Evolutionary conservation across 2,113 vertebrate species (phyloP).

Genomic region (Oncorhynchus keta): DNA sequence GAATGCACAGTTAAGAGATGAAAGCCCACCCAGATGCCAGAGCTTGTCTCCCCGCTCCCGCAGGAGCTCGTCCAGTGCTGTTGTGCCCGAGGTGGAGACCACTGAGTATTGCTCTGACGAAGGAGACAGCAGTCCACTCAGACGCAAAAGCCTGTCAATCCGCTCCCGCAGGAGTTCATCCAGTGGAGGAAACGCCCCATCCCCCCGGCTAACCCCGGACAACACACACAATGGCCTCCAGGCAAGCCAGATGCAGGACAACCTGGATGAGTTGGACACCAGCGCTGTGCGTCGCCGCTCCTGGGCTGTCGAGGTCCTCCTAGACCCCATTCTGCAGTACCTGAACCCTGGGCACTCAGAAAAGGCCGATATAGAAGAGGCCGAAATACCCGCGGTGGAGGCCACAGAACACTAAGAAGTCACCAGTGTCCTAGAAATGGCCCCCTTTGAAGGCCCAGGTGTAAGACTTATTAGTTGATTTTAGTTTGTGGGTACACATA

Average conservation of each 20-base stretch:
- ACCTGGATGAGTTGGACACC: constrained; percentile 13
- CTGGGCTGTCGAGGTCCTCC: constrained; percentile 60
- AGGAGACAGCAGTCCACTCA: background rate
- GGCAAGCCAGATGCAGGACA: constrained; percentile 41
- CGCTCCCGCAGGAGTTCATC: background rate
- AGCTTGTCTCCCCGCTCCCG: too few species aligned
- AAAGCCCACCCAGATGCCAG: too few species aligned
- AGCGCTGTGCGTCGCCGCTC: constrained; percentile 36
- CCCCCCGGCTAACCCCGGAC: constrained; percentile 12
- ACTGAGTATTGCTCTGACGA: background rate
- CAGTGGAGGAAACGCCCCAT: background rate
- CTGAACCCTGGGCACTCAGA: constrained; percentile 73
- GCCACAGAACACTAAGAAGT: constrained; percentile 20
- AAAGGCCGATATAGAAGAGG: background rate
- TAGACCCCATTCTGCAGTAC: constrained; percentile 65
- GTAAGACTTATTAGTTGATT: constrained; percentile 13
- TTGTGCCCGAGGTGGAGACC: too few species aligned
- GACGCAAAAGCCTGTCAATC: too few species aligned
- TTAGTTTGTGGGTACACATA: background rate
- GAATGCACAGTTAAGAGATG: too few species aligned
- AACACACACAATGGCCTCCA: constrained; percentile 32
- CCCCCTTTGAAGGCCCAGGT: background rate
- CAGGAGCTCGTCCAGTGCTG: too few species aligned
- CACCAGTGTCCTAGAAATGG: background rate
- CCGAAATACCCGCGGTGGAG: background rate